Evolutionary conservation across 35 echinoderm and acorn worm species (phyloP).

Genomic region (Ptychodera flava): DNA sequence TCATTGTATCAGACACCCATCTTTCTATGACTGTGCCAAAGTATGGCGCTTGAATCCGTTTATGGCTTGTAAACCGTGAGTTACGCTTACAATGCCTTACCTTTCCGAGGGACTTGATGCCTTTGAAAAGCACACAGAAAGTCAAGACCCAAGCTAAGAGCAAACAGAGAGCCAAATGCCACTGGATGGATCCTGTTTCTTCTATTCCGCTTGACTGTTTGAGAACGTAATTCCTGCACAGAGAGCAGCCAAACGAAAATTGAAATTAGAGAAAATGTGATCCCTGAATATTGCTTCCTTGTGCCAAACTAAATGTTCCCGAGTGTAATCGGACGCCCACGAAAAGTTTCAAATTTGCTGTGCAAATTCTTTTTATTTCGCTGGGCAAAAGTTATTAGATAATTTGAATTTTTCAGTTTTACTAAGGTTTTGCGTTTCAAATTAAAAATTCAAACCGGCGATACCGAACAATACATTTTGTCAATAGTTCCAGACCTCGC

Average conservation of each 20-base stretch:
- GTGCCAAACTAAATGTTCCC: neutral
- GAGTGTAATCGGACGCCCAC: neutral
- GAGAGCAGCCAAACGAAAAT: conserved; percentile 10
- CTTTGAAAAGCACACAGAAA: neutral
- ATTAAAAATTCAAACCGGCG: no score
- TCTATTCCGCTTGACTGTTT: neutral
- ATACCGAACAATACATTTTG: no score
- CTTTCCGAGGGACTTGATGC: conserved; percentile 10
- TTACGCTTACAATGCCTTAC: conserved; percentile 3
- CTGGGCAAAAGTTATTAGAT: no score
- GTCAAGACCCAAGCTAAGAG: conserved; percentile 6
- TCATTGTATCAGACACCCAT: no score
- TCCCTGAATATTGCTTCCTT: neutral
- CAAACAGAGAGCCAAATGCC: conserved; percentile 4
- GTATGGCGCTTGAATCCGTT: no score
- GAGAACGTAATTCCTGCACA: conserved; percentile 7
- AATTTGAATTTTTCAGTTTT: no score
- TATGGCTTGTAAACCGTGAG: no score
- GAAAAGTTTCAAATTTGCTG: conserved; percentile 45
- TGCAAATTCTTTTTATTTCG: conserved; percentile 79
- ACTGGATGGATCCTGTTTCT: conserved; percentile 6
- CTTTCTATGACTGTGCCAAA: no score
- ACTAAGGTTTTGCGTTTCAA: no score
- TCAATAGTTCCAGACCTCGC: no score
- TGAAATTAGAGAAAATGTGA: neutral